Base-by-base conservation (phyloP, 2,888 invertebrate genomes). In the Mycalesis mineus region DNA sequence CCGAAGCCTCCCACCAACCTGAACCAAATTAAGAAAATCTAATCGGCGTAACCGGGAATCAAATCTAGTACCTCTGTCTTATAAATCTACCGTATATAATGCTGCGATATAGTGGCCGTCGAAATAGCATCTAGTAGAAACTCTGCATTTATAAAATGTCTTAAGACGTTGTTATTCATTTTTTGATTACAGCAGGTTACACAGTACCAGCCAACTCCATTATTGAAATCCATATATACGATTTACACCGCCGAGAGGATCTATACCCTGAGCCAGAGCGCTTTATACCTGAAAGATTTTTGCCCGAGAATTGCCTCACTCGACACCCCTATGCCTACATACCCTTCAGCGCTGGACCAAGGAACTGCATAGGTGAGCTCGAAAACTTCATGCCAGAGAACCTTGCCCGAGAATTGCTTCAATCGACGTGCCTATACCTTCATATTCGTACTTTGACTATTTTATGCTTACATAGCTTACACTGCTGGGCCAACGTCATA, bases 201-300 rank as follows among this genome's bases (percentile, higher is more conserved):
- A 58, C 65, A 3, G 65, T 94, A 40, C 93, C 93, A 0, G 73
- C 75, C 15, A 77, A 82, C 2, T 74, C 89, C 0, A 72, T 82
- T 28, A 73, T 88, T 0, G 85, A 88, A 65, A 71, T 88, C 1
- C 84, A 88, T 64, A 71, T 92, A 5, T 92, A 78, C 63, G 92
- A 93, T 65, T 65, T 93, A 1, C 94, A 95, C 72, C 88, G 92
- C 9, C 91, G 94, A 73, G 89, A 91, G 0, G 82, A 91, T 1
- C 80, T 91, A 28, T 95, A 91, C 79, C 91, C 93, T 0, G 88
- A 94, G 52, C 95, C 95, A 0, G 88, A 91, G 50, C 88, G 82
- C 58, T 95, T 94, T 71, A 91, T 93, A 68, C 94, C 94, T 0
- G 94, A 94, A 58, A 81, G 95, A 63, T 95, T 95, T 76, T 71